A percentile compares a stretch with the other conserved stretches of the same genome.
Evolutionary conservation across 1,140 invertebrate species (phyloP).

Genomic region (Amyelois transitella): DNA sequence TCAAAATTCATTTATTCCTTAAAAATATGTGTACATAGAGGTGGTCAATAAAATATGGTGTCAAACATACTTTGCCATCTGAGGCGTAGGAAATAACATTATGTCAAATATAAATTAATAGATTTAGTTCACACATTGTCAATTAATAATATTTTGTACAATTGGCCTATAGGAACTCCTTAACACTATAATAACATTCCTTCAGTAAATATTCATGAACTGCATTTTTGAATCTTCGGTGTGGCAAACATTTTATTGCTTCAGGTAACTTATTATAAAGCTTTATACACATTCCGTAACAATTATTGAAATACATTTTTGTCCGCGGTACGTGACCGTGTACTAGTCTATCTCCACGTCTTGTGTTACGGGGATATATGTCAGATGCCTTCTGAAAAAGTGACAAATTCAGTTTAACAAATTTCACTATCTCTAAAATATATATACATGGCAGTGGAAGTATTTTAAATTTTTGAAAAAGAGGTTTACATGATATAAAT

Average conservation of each 20-base stretch:
- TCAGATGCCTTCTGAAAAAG: background rate
- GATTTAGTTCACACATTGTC: no score
- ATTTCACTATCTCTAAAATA: background rate
- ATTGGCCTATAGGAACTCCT: background rate
- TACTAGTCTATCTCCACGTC: conserved; percentile 1
- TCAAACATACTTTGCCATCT: no score
- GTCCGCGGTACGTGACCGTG: background rate
- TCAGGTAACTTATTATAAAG: conserved; percentile 7
- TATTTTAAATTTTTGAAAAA: background rate
- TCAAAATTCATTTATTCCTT: no score
- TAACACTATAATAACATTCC: background rate
- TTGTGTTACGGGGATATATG: background rate
- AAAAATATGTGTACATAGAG: no score
- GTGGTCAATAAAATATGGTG: no score
- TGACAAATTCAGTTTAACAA: background rate
- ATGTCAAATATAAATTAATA: no score
- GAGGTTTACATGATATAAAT: background rate
- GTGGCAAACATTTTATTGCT: background rate
- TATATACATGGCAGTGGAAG: conserved; percentile 2
- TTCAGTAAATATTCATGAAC: background rate
- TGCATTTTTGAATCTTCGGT: background rate
- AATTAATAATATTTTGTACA: background rate
- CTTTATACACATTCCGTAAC: conserved; percentile 5
- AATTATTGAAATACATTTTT: background rate
- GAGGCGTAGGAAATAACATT: no score